These are phyloP conservation scores for Desmodus rotundus DNA, from an alignment of 2,113 vertebrate species.

Conservation along the genomic window DNA sequence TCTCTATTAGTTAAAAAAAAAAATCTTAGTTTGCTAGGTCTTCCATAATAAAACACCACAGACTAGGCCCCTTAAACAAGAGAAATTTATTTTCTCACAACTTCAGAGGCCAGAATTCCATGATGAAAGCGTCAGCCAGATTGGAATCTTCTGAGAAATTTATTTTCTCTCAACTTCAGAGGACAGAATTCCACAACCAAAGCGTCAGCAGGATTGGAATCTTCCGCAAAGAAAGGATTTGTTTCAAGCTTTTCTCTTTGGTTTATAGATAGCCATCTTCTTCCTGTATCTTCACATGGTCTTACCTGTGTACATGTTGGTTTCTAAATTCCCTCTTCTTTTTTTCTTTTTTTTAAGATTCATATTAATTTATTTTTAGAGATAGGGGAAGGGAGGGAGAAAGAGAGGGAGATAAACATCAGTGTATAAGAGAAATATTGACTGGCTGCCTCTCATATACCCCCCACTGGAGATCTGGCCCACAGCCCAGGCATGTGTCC, in stretches of 20 bases:
- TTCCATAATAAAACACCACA: background rate
- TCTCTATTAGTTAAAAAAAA: background rate
- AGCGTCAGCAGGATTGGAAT: background rate
- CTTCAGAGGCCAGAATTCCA: background rate
- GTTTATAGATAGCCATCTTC: background rate
- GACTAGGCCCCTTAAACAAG: background rate
- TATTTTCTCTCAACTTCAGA: background rate
- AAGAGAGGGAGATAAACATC: no score
- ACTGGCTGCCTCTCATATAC: no score
- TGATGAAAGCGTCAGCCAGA: background rate
- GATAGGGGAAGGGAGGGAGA: no score
- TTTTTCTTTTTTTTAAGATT: no score
- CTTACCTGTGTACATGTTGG: background rate
- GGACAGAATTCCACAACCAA: background rate
- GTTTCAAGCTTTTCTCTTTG: background rate
- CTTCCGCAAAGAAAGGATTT: background rate
- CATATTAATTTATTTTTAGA: no score
- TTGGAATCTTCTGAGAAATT: background rate
- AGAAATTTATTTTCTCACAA: background rate
- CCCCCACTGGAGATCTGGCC: no score
- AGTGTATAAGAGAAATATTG: no score
- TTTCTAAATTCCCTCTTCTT: background rate
- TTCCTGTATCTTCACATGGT: background rate
- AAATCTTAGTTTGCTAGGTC: background rate
- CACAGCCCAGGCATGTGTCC: no score